Evolutionary conservation across 2,797 vertebrate genomes (phyloP).

Genomic region (Selene dorsalis): DNA sequence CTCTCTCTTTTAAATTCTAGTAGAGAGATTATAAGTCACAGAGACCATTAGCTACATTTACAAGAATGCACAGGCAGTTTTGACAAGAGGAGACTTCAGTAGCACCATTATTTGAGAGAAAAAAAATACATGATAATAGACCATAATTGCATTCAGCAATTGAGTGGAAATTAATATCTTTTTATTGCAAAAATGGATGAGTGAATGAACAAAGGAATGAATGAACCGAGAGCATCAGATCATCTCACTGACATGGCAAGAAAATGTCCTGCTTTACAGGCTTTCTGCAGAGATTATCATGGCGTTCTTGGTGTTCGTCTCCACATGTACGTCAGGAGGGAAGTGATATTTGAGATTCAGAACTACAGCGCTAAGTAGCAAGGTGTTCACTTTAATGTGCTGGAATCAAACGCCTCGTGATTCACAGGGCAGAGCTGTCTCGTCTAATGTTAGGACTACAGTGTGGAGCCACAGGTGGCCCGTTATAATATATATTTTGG

Average conservation of each 20-base stretch:
- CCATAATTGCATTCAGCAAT: slow-evolving; percentile 44
- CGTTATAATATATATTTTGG: slow-evolving; percentile 66
- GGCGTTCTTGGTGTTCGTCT: slow-evolving; percentile 23
- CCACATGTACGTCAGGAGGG: slow-evolving; percentile 35
- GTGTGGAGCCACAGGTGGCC: slow-evolving; percentile 66
- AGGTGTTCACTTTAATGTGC: slow-evolving; percentile 60
- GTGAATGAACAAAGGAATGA: slow-evolving; percentile 64
- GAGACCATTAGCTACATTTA: slow-evolving; percentile 51
- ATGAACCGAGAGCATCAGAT: slow-evolving; percentile 58
- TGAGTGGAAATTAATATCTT: slow-evolving; percentile 60
- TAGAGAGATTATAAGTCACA: slow-evolving; percentile 34
- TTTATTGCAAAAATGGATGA: slow-evolving; percentile 58
- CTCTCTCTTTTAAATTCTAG: slow-evolving; percentile 10
- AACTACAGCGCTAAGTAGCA: slow-evolving; percentile 53
- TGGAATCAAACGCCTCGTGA: slow-evolving; percentile 61
- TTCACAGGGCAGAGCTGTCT: slow-evolving; percentile 56
- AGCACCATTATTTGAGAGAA: slow-evolving; percentile 35
- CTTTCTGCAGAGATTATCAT: slow-evolving; percentile 46
- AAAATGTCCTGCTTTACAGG: slow-evolving; percentile 62
- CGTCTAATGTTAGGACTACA: slow-evolving; percentile 65
- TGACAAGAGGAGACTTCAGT: slow-evolving; percentile 46
- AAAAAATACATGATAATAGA: slow-evolving; percentile 48
- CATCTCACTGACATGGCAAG: slow-evolving; percentile 45
- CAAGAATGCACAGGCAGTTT: slow-evolving; percentile 47
- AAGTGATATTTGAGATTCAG: slow-evolving; percentile 50